Percentiles rank a stretch among this genome's conserved stretches.
These are phyloP conservation scores for Theocolax elegans DNA, from an alignment of 1,140 invertebrate species.

Conservation along the genomic window DNA sequence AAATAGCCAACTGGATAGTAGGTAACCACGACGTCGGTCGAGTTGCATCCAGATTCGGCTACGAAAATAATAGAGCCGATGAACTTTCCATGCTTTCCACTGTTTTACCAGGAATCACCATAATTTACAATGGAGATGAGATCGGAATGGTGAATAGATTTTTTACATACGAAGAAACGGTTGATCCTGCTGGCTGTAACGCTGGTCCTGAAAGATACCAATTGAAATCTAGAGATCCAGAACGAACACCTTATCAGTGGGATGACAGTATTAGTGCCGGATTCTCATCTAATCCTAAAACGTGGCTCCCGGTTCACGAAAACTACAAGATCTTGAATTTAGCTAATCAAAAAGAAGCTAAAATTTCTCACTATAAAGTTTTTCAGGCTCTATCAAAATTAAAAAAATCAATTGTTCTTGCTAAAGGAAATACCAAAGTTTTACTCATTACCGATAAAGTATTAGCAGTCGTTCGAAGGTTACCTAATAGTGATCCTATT, in stretches of 20 bases:
- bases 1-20: conserved; percentile 70
- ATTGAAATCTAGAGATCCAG: conserved; percentile 69
- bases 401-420: conserved; percentile 59
- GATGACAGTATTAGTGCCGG: too few relatives aligned
- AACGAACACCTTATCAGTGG: conserved; percentile 84
- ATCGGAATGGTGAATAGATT: too few relatives aligned
- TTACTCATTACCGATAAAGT: conserved; percentile 60
- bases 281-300: conserved; percentile 61
- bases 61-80: conserved; percentile 70
- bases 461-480: conserved; percentile 51
- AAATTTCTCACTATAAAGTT: conserved; percentile 66
- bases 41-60: conserved; percentile 37
- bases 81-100: conserved; percentile 72
- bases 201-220: conserved; percentile 59
- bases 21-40: conserved; percentile 46
- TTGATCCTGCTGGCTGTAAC: conserved; percentile 63
- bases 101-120: conserved; percentile 74
- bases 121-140: conserved; percentile 82
- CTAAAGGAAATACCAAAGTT: conserved; percentile 56
- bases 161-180: conserved; percentile 66
- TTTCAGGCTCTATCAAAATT: conserved; percentile 66
- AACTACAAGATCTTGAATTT: conserved; percentile 71
- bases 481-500: conserved; percentile 30
- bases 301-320: conserved; percentile 72
- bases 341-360: conserved; percentile 53